Evolutionary conservation across 2,888 invertebrate species (phyloP), one percentile per base, ranked within the genome.

Genomic region (Priocnemis perturbator): DNA sequence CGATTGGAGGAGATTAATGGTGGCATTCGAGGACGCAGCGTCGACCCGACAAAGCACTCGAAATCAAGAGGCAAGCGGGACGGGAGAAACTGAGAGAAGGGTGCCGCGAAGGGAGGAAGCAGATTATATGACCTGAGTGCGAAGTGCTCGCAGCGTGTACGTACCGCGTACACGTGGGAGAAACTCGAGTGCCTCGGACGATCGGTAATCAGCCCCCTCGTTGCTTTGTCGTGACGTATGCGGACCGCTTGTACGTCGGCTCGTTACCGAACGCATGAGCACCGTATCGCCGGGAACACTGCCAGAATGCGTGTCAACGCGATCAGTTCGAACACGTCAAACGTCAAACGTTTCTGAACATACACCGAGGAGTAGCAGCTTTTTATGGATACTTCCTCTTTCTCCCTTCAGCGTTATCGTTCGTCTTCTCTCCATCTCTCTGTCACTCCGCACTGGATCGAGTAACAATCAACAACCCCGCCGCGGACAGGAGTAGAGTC

Each of bases 1-100:
- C 78, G 67, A 71, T 73, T 76, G 67, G 69, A 76, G 74, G 68
- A 73, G 73, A 76, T 76, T 77, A 74, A 71, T 76, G 63, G 73
- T 63, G 64, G 70, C 58, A 45, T 67, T 71, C 60, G 66, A 63
- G 71, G 60, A 57, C 55, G 53, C 60, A 63, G 57, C 62, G 53
- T 68, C 61, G 65, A 53, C 55, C 60, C 68, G 48, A 63, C 64
- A 53, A 55, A 58, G 65, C 65, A 48, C 71, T 78, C 71, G 56
- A 73, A 64, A 71, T 76, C 67, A 60, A 63, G 53, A 74, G 64
- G 44, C 44, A 50, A 19, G 23, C 37, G 30, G 17, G 26, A 21
- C 3, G 37, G 23, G 7, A 44, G 53, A 53, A 26, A 53, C 3
- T 19, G 19, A 52, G 19, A n/a, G 17, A 14, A 17, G 21, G 20